Percentiles rank a stretch among this genome's conserved stretches.
These are phyloP conservation scores for Hippoglossus stenolepis DNA, from an alignment of 2,113 vertebrate species.

Conservation along the genomic window DNA sequence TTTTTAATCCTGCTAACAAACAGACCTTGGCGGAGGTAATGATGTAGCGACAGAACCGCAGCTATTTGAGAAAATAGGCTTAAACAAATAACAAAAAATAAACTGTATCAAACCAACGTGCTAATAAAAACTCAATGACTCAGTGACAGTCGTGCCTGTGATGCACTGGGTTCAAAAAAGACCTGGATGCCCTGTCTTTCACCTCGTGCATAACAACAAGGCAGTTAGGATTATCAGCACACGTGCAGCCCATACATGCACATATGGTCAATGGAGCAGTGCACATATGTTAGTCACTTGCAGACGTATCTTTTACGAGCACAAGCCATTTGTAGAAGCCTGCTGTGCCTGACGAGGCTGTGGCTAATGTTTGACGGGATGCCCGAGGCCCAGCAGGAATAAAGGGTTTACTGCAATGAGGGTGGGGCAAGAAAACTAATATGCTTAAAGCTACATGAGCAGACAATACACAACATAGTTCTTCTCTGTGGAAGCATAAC, in stretches of 20 bases:
- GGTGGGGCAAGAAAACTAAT: conserved; percentile 19
- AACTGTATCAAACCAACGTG: background rate
- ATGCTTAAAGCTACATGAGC: conserved; percentile 19
- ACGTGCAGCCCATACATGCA: conserved; percentile 41
- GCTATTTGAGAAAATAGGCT: background rate
- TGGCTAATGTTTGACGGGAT: conserved; percentile 11
- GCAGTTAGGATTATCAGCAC: conserved; percentile 59
- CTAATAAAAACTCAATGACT: conserved; percentile 9
- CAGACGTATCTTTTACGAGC: conserved; percentile 51
- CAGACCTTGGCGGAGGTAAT: background rate
- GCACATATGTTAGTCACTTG: conserved; percentile 37
- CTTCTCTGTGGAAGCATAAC: conserved; percentile 17
- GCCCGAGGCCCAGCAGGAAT: conserved; percentile 16
- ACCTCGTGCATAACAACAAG: conserved; percentile 37
- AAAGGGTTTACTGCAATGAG: conserved; percentile 27
- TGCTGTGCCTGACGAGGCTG: conserved; percentile 23
- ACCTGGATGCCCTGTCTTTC: conserved; percentile 47
- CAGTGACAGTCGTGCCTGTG: background rate
- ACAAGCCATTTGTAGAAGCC: conserved; percentile 17
- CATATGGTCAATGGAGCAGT: conserved; percentile 24
- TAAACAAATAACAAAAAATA: background rate
- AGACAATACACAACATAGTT: conserved; percentile 8
- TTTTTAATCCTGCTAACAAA: background rate
- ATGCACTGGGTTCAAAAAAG: conserved; percentile 21
- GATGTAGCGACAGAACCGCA: background rate